A percentile compares a stretch with the other conserved stretches of the same genome.
phyloP scores from a whole-genome alignment of 1,140 invertebrate genomes.

The Heterodera schachtii region DNA sequence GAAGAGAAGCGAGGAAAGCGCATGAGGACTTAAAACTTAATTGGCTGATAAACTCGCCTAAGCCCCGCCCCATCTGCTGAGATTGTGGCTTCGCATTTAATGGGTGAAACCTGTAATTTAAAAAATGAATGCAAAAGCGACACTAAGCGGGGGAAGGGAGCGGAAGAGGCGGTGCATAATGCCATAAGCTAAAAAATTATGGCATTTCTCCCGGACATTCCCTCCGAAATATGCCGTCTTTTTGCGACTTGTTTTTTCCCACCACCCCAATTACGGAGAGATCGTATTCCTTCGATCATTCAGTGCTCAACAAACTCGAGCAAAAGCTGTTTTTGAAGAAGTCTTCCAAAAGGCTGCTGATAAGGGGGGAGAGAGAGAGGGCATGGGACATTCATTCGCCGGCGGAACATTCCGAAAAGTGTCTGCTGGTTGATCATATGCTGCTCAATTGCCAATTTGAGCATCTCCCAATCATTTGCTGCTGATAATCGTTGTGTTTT shows the following conservation, averaged over 20 bases:
- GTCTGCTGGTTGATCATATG: not conserved
- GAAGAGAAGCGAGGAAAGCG: not conserved
- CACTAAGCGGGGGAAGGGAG: not conserved
- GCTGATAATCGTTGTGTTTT: no score
- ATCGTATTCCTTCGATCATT: not conserved
- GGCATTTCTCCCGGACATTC: no score
- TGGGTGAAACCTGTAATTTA: not conserved
- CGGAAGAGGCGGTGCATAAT: not conserved
- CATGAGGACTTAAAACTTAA: not conserved
- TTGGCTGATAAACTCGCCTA: not conserved
- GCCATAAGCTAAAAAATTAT: not conserved
- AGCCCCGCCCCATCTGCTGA: not conserved
- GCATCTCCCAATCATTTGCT: no score
- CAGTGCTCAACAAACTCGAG: not conserved
- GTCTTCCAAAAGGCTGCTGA: not conserved
- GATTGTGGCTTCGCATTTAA: not conserved
- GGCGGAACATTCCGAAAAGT: not conserved
- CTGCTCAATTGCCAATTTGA: not conserved
- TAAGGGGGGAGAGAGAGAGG: not conserved
- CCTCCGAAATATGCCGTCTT: not conserved
- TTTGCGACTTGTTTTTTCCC: not conserved
- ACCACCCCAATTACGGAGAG: not conserved
- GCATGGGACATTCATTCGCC: not conserved
- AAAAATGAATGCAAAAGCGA: not conserved
- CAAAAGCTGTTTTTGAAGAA: slow-evolving; percentile 15